These are phyloP conservation scores for Lymantria monacha DNA, from an alignment of 2,888 invertebrate species.

Conservation along the genomic window DNA sequence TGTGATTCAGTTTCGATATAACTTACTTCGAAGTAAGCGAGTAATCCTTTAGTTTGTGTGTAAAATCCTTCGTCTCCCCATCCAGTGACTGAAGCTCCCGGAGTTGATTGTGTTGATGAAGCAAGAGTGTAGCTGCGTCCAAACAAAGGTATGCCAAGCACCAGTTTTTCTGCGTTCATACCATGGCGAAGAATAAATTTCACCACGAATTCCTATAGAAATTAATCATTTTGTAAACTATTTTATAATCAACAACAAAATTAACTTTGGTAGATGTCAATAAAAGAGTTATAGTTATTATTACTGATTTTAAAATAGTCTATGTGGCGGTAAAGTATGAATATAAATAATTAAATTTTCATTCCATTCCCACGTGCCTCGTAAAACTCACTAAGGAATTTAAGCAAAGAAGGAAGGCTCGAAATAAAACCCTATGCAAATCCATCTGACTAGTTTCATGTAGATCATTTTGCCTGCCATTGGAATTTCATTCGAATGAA, in stretches of 20 bases:
- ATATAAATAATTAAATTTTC: no score
- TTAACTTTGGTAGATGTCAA: neutral
- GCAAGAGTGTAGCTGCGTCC: conserved; percentile 87
- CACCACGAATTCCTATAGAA: conserved; percentile 84
- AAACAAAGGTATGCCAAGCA: conserved; percentile 88
- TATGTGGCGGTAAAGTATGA: no score
- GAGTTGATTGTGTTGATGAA: conserved; percentile 71
- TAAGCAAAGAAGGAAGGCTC: no score
- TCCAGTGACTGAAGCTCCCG: conserved; percentile 83
- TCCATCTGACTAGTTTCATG: no score
- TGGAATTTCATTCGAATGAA: no score
- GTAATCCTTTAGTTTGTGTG: conserved; percentile 85
- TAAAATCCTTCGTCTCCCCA: conserved; percentile 85
- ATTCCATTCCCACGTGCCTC: no score
- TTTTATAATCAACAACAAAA: neutral
- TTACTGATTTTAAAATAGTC: no score
- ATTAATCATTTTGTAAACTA: neutral
- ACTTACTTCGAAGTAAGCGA: conserved; percentile 88
- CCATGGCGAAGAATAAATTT: conserved; percentile 85
- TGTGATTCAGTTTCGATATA: neutral
- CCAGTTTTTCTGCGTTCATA: conserved; percentile 85
- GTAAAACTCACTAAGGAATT: no score
- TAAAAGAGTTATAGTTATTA: neutral
- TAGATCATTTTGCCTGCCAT: no score
- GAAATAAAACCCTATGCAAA: no score